A percentile compares a stretch with the other conserved stretches of the same genome.
Conservation (phyloP, 2,888 invertebrate genomes). For the Hemithea aestivaria region DNA sequence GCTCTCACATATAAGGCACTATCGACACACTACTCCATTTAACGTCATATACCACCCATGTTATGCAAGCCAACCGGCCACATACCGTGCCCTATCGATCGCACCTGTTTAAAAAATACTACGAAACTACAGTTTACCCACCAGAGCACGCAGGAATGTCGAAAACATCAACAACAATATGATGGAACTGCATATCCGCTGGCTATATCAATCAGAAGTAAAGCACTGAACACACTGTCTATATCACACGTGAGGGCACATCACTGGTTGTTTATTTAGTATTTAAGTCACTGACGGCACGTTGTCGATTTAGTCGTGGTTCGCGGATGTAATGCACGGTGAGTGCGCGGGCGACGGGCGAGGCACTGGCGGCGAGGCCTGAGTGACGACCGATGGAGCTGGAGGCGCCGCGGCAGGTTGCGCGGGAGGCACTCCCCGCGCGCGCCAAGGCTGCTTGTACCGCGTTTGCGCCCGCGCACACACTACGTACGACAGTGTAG, state of each 20-base stretch:
- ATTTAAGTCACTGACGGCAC: constrained; percentile 35
- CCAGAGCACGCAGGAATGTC: constrained; percentile 20
- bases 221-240: constrained; percentile 37
- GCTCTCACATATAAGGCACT: constrained; percentile 36
- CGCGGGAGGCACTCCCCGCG: constrained; percentile 49
- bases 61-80: constrained; percentile 61
- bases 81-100: constrained; percentile 48
- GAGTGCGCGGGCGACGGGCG: constrained; percentile 51
- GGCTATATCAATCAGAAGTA: constrained; percentile 43
- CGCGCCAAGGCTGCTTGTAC: constrained; percentile 39
- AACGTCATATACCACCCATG: constrained; percentile 22
- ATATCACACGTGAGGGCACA: constrained; percentile 43
- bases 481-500: constrained; percentile 20
- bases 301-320: constrained; percentile 27
- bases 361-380: constrained; percentile 55
- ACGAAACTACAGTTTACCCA: constrained; percentile 26
- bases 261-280: constrained; percentile 52
- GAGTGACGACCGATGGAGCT: constrained; percentile 58
- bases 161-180: constrained; percentile 34
- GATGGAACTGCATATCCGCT: constrained; percentile 37
- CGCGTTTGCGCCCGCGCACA: constrained; percentile 52
- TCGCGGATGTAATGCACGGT: constrained; percentile 18
- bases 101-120: constrained; percentile 46
- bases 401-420: constrained; percentile 60
- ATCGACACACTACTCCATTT: constrained; percentile 53